Conservation (phyloP, 1,140 invertebrate species). For the Panulirus ornatus region DNA sequence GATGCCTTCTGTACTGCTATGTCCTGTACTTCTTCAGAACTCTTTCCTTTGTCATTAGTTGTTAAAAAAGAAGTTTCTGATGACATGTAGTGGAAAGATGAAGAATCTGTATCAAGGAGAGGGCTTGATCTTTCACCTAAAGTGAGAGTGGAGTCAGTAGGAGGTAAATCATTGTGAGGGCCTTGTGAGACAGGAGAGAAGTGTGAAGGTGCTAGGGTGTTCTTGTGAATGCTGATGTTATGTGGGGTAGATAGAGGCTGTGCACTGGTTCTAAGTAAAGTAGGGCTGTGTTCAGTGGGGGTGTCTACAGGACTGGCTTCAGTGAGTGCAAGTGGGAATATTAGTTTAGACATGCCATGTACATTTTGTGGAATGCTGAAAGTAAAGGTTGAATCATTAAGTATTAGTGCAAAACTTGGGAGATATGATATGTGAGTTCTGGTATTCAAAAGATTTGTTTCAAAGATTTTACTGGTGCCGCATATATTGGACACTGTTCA, state of each 20-base stretch:
- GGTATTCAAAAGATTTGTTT: too few relatives aligned
- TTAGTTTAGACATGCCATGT: slow-evolving; percentile 62
- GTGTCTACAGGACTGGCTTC: slow-evolving; percentile 5
- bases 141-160: neutral
- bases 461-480: too few relatives aligned
- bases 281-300: neutral
- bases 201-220: too few relatives aligned
- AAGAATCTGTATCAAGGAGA: neutral
- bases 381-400: slow-evolving; percentile 39
- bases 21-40: neutral
- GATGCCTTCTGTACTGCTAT: neutral
- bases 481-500: too few relatives aligned
- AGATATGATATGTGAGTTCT: neutral
- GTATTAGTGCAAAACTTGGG: neutral
- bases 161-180: neutral
- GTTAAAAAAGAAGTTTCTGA: neutral
- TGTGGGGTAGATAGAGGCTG: neutral
- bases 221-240: too few relatives aligned
- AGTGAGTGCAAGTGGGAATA: slow-evolving; percentile 35
- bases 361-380: slow-evolving; percentile 42
- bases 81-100: neutral
- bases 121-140: neutral
- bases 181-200: neutral
- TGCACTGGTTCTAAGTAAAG: slow-evolving; percentile 34
- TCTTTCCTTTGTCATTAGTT: neutral